Percentiles rank a stretch among this genome's conserved stretches.
phyloP scores from a whole-genome alignment of 2,888 invertebrate species.

The Melanophora roralis region DNA sequence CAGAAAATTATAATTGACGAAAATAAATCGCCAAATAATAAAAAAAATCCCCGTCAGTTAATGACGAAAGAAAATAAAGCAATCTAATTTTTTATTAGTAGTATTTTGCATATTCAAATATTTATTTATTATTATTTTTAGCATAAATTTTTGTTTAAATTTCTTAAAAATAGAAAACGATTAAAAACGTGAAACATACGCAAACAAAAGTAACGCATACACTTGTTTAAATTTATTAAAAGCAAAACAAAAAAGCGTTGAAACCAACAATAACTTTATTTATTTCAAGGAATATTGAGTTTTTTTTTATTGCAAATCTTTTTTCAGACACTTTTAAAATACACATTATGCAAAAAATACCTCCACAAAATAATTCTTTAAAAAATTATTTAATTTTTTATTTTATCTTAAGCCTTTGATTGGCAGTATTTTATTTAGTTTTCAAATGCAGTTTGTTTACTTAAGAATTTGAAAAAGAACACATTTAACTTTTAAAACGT shows the following conservation, averaged over 20 bases:
- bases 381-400: no score
- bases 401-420: no score
- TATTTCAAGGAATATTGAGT: not conserved
- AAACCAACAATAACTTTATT: not conserved
- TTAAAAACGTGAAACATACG: not conserved
- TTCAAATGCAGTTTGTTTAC: constrained; percentile 23
- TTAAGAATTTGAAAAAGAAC: constrained; percentile 25
- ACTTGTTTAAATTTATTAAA: not conserved
- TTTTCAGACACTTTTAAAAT: not conserved
- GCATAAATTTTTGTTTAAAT: constrained; percentile 13
- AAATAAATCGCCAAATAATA: constrained; percentile 28
- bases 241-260: not conserved
- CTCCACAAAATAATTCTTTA: no score
- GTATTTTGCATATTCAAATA: constrained; percentile 23
- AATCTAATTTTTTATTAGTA: not conserved
- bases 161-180: not conserved
- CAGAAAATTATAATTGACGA: not conserved
- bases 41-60: constrained; percentile 33
- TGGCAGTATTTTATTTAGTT: constrained; percentile 38
- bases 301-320: not conserved
- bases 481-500: not conserved
- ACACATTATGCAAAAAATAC: not conserved
- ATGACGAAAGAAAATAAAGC: constrained; percentile 9
- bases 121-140: constrained; percentile 8
- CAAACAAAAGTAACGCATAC: not conserved